Evolutionary conservation across 2,797 vertebrate genomes (phyloP), one percentile per base, ranked within the genome.

Genomic region (Tadarida brasiliensis): DNA sequence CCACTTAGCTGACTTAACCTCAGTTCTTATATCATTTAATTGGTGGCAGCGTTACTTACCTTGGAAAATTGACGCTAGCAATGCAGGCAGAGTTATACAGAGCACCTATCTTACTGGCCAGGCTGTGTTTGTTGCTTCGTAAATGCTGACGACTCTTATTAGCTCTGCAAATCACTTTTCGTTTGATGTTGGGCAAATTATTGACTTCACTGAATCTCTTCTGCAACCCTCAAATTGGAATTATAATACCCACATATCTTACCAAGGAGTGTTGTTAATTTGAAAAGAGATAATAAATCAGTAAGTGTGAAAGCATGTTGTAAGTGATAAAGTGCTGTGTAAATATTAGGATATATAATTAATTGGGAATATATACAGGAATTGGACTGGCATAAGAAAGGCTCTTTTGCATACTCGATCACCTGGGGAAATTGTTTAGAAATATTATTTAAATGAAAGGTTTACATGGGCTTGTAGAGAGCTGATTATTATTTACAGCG

Each of bases 341-440:
- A 91, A 88, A 94, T 71, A 95, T 88, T 70, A 87, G 33, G 26
- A 28, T 63, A 57, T 65, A 26, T 44, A 94, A 96, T 89, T 90
- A 89, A 86, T 90, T 87, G 56, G 39, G 68, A 76, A 93, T 63
- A 83, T 57, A 94, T 16, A 87, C 12, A 67, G 26, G 22, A 87
- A 93, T 94, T 86, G 76, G 91, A 61, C 19, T 80, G 33, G 14
- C 15, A 10, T 84, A 76, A 59, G 26, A 71, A 73, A 89, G n/a
- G 12, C 10, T 44, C n/a, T 47, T 51, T 87, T 35, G 22, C 8
- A 49, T 67, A 90, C 2, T 70, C 30, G 47, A 26, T 88, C 12
- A 63, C 67, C 47, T 63, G 12, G 17, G 51, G 44, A 87, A 33
- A 86, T 63, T 39, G 10, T 76, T 71, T 78, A 61, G 78, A 78